Evolutionary conservation across 23 tunicate species (phyloP).

Genomic region (Trididemnum miniatum): DNA sequence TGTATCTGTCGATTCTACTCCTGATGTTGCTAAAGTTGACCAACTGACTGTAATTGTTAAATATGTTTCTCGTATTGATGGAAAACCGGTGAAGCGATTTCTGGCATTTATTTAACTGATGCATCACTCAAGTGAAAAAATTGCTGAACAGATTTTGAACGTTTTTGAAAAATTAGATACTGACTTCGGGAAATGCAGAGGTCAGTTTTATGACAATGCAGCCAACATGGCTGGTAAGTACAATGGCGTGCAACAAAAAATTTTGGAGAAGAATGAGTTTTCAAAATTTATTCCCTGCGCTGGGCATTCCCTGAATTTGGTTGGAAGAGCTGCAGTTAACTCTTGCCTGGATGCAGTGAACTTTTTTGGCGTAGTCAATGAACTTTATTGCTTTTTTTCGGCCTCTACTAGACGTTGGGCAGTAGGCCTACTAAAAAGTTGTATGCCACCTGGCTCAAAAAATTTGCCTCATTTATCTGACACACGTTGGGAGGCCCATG

Average conservation of each 20-base stretch:
- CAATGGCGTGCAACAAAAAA: conserved; percentile 33
- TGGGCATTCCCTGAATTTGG: conserved; percentile 20
- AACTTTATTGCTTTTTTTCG: conserved; percentile 17
- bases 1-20: conserved; percentile 29
- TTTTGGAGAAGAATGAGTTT: neutral
- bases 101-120: conserved; percentile 26
- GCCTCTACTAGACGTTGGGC: conserved; percentile 32
- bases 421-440: conserved; percentile 29
- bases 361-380: conserved; percentile 35
- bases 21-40: conserved; percentile 19
- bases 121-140: conserved; percentile 17
- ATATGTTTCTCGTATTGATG: conserved; percentile 22
- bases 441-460: conserved; percentile 23
- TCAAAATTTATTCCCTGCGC: conserved; percentile 30
- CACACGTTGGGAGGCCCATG: conserved; percentile 28
- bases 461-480: conserved; percentile 13
- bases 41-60: conserved; percentile 26
- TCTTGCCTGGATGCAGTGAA: conserved; percentile 28
- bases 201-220: conserved; percentile 28
- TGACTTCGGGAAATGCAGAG: conserved; percentile 23
- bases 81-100: conserved; percentile 17
- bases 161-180: conserved; percentile 12
- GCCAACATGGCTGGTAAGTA: conserved; percentile 37
- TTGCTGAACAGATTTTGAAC: conserved; percentile 14
- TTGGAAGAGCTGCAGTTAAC: conserved; percentile 14